Evolutionary conservation across 2,797 vertebrate genomes (phyloP), one percentile per base, ranked within the genome.

Genomic region (Diplodus sargus): DNA sequence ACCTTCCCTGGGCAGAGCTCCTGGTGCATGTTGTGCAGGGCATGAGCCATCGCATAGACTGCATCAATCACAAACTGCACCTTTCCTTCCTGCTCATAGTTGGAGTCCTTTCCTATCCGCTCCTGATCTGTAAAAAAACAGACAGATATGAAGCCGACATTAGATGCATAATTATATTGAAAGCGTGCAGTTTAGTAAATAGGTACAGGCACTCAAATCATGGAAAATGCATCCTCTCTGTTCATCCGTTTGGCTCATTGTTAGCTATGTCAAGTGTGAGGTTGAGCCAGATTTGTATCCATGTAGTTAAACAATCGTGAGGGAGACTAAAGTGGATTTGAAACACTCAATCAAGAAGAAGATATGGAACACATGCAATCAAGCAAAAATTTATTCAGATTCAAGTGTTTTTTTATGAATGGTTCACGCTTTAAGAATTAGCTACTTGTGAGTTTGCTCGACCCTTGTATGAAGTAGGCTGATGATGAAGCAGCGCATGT

Each of bases 31-130:
- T 96, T 97, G 82, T 99, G 97, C 78, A 99, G 96, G 0, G 97
- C 98, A 0, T 99, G 97, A 13, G 97, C 98, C 98, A 99, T 99
- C 61, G 97, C 95, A 0, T 99, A 99, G 54, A 99, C 98, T 0
- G 98, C 98, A 0, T 99, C 98, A 0, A 99, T 99, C 59, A 99
- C 98, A 57, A 99, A 99, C 89, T 99, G 98, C 60, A 99, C 98
- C 84, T 99, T 99, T 76, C 98, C 98, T 83, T 99, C 98, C 92
- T 99, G 98, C 87, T 99, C 98, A 0, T 99, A 99, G 0, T 95
- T 88, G 0, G 98, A 98, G 92, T 99, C 97, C 89, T 98, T 97
- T 78, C 97, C 97, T 20, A 99, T 99, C 79, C 98, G 95, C 88
- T 99, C 98, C 2, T 98, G 95, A 93, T 98, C 98, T 99, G 95